Percentiles rank a stretch among this genome's conserved stretches.
These are phyloP conservation scores for Listrodromus nycthemerus DNA, from an alignment of 2,888 invertebrate species.

Conservation along the genomic window DNA sequence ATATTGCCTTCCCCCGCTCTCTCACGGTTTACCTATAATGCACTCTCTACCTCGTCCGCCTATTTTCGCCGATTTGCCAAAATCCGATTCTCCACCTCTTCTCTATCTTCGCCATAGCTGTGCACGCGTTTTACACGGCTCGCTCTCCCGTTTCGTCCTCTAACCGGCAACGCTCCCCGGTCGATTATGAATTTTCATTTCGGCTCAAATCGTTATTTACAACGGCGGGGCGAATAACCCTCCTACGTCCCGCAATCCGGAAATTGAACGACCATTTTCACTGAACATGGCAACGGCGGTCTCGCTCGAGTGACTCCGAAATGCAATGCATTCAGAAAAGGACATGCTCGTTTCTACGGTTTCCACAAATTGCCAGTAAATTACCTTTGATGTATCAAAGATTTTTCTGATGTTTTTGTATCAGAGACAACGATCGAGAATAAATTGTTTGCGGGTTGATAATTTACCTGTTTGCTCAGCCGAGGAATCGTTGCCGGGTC, in stretches of 20 bases:
- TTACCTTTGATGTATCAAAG: no score
- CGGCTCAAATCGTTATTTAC: slow-evolving; percentile 65
- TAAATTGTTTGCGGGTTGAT: background rate
- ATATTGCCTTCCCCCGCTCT: slow-evolving; percentile 17
- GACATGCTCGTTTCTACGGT: background rate
- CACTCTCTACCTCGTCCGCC: slow-evolving; percentile 63
- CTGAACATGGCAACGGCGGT: background rate
- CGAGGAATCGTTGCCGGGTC: background rate
- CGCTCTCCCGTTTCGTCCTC: slow-evolving; percentile 73
- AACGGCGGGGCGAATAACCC: slow-evolving; percentile 1
- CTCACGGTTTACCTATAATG: slow-evolving; percentile 61
- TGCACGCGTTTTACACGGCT: slow-evolving; percentile 25
- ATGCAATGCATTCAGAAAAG: background rate
- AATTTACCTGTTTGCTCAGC: slow-evolving; percentile 15
- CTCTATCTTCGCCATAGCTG: slow-evolving; percentile 31
- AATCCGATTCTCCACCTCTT: slow-evolving; percentile 48
- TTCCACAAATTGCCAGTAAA: background rate
- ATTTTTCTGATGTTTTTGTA: background rate
- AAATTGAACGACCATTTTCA: slow-evolving; percentile 48
- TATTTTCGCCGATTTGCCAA: slow-evolving; percentile 66
- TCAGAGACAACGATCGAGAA: background rate
- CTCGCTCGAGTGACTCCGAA: background rate
- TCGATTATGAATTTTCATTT: slow-evolving; percentile 76
- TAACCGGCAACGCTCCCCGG: slow-evolving; percentile 60
- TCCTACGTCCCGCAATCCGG: background rate